A percentile compares a stretch with the other conserved stretches of the same genome.
Evolutionary conservation across 2,888 invertebrate species (phyloP).

Genomic region (Mycalesis mineus): DNA sequence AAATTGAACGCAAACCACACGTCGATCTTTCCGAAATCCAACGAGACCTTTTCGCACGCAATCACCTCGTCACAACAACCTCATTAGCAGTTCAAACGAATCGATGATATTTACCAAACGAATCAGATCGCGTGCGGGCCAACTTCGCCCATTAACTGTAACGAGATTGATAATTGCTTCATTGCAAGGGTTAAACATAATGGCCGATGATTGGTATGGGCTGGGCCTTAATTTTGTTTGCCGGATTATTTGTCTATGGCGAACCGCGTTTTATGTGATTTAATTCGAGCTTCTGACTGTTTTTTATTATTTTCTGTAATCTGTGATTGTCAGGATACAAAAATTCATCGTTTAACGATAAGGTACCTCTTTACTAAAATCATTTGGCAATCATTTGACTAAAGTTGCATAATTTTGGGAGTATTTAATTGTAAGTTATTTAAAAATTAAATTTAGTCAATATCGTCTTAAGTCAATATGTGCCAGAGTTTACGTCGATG

Average conservation of each 20-base stretch:
- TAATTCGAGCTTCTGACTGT: too few species aligned
- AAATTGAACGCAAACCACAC: background rate
- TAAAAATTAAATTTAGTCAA: too few species aligned
- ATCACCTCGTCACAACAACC: conserved; percentile 10
- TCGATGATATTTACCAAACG: conserved; percentile 21
- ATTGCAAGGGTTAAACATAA: conserved; percentile 61
- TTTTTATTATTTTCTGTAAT: too few species aligned
- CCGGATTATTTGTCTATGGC: conserved; percentile 14
- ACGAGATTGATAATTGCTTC: conserved; percentile 66
- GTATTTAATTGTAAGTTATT: too few species aligned
- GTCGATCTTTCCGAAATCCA: background rate
- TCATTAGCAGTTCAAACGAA: conserved; percentile 22
- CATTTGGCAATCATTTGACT: too few species aligned
- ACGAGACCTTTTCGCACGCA: background rate
- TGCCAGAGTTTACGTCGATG: too few species aligned
- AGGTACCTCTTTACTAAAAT: too few species aligned
- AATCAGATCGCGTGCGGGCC: conserved; percentile 56
- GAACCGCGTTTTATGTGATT: background rate
- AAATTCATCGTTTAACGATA: too few species aligned
- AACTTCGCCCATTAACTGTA: conserved; percentile 58
- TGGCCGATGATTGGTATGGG: conserved; percentile 48
- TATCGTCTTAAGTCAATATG: too few species aligned
- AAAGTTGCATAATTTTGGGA: too few species aligned
- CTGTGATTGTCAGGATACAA: too few species aligned
- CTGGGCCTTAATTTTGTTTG: conserved; percentile 39